Percentiles rank a stretch among this genome's conserved stretches.
phyloP scores from a whole-genome alignment of 2,888 invertebrate genomes.

The Caradrina clavipalpis region DNA sequence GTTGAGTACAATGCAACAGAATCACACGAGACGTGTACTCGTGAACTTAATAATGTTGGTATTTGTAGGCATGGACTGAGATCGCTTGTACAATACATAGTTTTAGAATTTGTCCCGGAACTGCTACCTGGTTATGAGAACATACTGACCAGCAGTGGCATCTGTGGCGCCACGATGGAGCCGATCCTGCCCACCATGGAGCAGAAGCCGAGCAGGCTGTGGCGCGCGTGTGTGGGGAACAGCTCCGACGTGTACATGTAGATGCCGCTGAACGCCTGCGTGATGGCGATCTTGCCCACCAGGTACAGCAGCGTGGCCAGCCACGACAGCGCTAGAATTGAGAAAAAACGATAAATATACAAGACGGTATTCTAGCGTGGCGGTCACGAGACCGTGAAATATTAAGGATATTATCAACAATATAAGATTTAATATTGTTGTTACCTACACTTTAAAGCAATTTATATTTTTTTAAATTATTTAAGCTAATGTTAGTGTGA shows the following conservation, averaged over 20 bases:
- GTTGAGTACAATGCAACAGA: slow-evolving; percentile 6
- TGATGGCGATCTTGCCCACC: slow-evolving; percentile 92
- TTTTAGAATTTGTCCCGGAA: too few relatives aligned
- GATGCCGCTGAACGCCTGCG: slow-evolving; percentile 92
- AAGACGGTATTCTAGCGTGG: not conserved
- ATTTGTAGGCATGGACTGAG: not conserved
- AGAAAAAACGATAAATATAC: not conserved
- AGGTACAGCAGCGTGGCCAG: slow-evolving; percentile 88
- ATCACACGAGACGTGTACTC: not conserved
- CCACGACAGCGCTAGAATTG: slow-evolving; percentile 79
- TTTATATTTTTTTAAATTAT: too few relatives aligned
- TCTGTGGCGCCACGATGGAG: slow-evolving; percentile 94
- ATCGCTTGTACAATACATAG: not conserved
- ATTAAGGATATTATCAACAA: too few relatives aligned
- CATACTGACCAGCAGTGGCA: slow-evolving; percentile 91
- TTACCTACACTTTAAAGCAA: too few relatives aligned
- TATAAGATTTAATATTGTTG: too few relatives aligned
- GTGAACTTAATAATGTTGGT: not conserved
- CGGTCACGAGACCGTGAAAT: not conserved
- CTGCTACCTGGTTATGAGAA: too few relatives aligned
- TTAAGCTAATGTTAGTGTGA: too few relatives aligned
- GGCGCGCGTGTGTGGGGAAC: slow-evolving; percentile 93
- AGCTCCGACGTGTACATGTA: slow-evolving; percentile 94
- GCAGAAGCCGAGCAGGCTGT: slow-evolving; percentile 93
- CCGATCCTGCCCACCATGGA: slow-evolving; percentile 94